Evolutionary conservation across 1,140 invertebrate species (phyloP), one percentile per base, ranked within the genome.

Genomic region (Drosophila littoralis): DNA sequence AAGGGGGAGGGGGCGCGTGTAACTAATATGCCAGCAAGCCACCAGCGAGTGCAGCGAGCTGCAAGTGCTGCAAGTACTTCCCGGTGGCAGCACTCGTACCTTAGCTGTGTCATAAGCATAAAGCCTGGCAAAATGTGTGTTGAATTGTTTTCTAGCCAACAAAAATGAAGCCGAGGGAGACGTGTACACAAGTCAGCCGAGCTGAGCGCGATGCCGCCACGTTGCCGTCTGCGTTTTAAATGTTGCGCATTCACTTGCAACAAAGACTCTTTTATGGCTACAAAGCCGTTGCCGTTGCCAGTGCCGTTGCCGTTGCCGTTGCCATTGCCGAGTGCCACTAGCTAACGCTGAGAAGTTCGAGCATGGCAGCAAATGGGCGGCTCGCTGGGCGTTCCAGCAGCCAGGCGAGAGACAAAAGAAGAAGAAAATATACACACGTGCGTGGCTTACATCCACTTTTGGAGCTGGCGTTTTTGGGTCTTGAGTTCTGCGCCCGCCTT

Each of bases 101-200:
- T 42, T 55, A 17, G 40, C 36, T 28, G 46, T 67, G 40, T 52
- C 54, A 66, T 66, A 72, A 72, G 54, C 70, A 73, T 67, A 67
- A 67, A 58, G 48, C 38, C 22, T 46, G 55, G 69, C 45, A 60
- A 71, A 83, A 66, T 70, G 61, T 83, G 67, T 65, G 64, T 52
- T 57, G 67, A 79, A 71, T 82, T 78, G 79, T 82, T 79, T 75
- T 79, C 66, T 69, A 55, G 61, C 60, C 66, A 78, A 65, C 45
- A 64, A 82, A 60, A 71, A 79, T 59, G 61, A 17, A 15, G 36
- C 32, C 42, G 22, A 28, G 8, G 12, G n/a, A 46, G 45, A 13
- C 33, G 48, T 40, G 40, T 10, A 15, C n/a, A 35, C 42, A 9
- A 15, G 12, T 22, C 35, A 28, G 17, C 22, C 15, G 40, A 48